Evolutionary conservation across 2,113 vertebrate species (phyloP).

Genomic region (Syrmaticus mikado): DNA sequence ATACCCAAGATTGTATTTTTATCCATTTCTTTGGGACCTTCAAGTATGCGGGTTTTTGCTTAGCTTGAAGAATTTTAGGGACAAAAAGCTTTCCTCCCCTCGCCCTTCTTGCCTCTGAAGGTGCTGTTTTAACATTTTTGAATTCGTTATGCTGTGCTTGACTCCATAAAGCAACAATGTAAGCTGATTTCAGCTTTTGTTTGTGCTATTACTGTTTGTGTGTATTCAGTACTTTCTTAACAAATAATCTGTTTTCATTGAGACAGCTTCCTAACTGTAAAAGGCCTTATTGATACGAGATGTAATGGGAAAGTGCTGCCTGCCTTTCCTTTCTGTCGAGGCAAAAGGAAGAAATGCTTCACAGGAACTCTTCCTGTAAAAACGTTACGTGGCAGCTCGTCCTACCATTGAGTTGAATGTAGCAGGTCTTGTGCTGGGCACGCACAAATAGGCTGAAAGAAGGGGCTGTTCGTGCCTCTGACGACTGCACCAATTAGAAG

Average conservation of each 20-base stretch:
- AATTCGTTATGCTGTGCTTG: slow-evolving; percentile 56
- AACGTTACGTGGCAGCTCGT: neutral
- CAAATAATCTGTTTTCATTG: neutral
- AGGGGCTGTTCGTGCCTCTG: neutral
- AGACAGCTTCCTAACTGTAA: neutral
- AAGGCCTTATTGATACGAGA: slow-evolving; percentile 33
- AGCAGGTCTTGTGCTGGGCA: neutral
- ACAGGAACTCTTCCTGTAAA: neutral
- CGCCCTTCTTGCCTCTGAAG: slow-evolving; percentile 33
- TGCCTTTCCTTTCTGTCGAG: neutral
- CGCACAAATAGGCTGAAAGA: neutral
- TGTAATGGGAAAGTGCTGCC: neutral
- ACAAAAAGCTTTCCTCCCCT: neutral
- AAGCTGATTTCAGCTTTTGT: neutral
- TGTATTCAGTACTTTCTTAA: neutral
- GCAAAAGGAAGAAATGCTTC: neutral
- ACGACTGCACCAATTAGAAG: neutral
- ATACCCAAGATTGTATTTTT: neutral
- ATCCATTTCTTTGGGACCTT: neutral
- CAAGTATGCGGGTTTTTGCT: neutral
- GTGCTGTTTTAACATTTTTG: slow-evolving; percentile 52
- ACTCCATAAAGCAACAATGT: neutral
- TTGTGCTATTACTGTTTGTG: neutral
- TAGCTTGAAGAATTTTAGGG: neutral
- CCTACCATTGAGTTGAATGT: neutral